Percentiles rank a stretch among this genome's conserved stretches.
These are phyloP conservation scores for Trichosurus vulpecula DNA, from an alignment of 2,797 vertebrate genomes.

Conservation along the genomic window DNA sequence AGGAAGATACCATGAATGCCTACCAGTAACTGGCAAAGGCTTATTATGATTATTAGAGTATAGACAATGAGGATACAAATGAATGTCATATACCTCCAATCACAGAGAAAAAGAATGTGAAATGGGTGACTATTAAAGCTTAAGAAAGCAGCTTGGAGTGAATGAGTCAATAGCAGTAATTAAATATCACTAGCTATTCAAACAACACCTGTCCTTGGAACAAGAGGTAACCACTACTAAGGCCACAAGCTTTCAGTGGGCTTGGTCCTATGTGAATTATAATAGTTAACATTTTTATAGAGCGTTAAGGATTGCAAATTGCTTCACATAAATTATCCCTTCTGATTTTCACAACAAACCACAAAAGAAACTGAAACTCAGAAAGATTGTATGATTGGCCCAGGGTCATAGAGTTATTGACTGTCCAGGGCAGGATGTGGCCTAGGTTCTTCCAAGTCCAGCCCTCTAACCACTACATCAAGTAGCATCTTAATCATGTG, in stretches of 20 bases:
- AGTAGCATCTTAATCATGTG: background rate
- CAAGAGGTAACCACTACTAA: background rate
- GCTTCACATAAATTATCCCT: background rate
- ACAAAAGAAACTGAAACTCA: background rate
- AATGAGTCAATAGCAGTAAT: background rate
- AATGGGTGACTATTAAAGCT: background rate
- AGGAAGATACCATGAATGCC: background rate
- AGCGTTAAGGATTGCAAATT: background rate
- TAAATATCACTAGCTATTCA: background rate
- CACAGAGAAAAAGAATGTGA: background rate
- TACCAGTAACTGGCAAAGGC: background rate
- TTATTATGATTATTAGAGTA: background rate
- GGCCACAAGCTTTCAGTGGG: background rate
- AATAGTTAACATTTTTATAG: background rate
- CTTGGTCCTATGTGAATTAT: background rate
- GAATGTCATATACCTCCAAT: background rate
- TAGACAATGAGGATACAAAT: background rate
- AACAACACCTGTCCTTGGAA: background rate
- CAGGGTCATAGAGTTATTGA: background rate
- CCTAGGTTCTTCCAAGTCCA: background rate
- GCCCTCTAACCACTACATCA: background rate
- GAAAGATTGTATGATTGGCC: background rate
- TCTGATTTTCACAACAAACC: background rate
- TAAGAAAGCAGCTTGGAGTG: background rate
- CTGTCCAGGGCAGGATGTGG: background rate